A percentile compares a stretch with the other conserved stretches of the same genome.
Conservation (phyloP, 2,113 vertebrate species). For the Siphamia tubifer region DNA sequence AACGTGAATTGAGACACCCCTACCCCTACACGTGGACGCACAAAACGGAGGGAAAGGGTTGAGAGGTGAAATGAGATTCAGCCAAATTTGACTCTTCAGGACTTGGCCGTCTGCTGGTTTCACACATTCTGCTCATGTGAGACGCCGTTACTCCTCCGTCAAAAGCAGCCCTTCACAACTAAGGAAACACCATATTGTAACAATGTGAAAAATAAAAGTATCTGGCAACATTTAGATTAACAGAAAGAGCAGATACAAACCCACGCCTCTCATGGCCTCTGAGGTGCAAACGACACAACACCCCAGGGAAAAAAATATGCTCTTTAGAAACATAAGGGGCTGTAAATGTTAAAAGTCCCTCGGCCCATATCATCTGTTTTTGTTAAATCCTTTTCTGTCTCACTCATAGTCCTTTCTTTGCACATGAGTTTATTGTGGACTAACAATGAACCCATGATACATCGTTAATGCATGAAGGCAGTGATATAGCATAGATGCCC, state of each 20-base stretch:
- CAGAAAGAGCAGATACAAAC: conserved; percentile 47
- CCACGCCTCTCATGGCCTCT: conserved; percentile 28
- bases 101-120: conserved; percentile 15
- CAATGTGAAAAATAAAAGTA: conserved; percentile 24
- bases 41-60: too few species aligned
- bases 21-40: too few species aligned
- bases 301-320: conserved; percentile 29
- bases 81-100: conserved; percentile 12
- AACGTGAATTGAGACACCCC: too few species aligned
- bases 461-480: conserved; percentile 62
- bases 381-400: neutral
- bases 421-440: conserved; percentile 39
- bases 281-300: conserved; percentile 1
- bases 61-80: too few species aligned
- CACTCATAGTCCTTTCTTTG: conserved; percentile 19
- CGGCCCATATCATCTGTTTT: neutral
- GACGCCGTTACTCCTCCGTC: conserved; percentile 14
- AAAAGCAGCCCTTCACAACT: conserved; percentile 45
- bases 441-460: conserved; percentile 19
- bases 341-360: conserved; percentile 5
- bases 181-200: conserved; percentile 41
- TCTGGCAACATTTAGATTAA: conserved; percentile 28
- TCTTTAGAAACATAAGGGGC: conserved; percentile 6
- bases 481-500: conserved; percentile 64
- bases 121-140: neutral